These are phyloP conservation scores for Chelidonichthys spinosus DNA, from an alignment of 2,797 vertebrate species.

Conservation along the genomic window DNA sequence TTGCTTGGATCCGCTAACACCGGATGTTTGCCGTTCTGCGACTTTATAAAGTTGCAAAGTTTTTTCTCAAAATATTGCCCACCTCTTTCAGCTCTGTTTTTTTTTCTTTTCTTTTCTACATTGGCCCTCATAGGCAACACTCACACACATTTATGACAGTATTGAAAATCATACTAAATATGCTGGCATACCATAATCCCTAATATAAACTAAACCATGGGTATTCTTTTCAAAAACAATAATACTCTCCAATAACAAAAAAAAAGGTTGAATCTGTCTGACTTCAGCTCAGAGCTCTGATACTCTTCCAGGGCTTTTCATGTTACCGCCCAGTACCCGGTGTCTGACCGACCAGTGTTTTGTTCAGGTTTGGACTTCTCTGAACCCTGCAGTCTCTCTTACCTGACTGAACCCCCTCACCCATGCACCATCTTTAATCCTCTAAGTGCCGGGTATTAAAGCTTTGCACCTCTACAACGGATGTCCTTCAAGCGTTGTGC, in stretches of 20 bases:
- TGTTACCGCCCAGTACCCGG: conserved; percentile 53
- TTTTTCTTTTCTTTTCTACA: too few relatives aligned
- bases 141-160: too few relatives aligned
- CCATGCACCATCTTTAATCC: conserved; percentile 61
- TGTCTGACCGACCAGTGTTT: conserved; percentile 63
- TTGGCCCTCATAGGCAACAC: too few relatives aligned
- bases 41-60: too few relatives aligned
- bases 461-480: conserved; percentile 65
- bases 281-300: conserved; percentile 26
- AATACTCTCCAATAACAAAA: background rate
- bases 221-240: background rate
- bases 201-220: too few relatives aligned
- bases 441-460: conserved; percentile 63
- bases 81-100: too few relatives aligned
- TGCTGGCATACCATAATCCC: too few relatives aligned
- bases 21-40: too few relatives aligned
- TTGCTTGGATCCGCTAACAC: too few relatives aligned
- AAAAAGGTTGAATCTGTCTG: too few relatives aligned
- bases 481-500: conserved; percentile 64
- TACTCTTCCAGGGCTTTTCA: conserved; percentile 49
- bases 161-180: too few relatives aligned
- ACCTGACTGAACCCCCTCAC: conserved; percentile 52
- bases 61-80: too few relatives aligned
- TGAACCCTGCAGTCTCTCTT: conserved; percentile 64
- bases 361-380: conserved; percentile 62